Evolutionary conservation across 2,797 vertebrate genomes (phyloP).

Genomic region (Silurus aristotelis): DNA sequence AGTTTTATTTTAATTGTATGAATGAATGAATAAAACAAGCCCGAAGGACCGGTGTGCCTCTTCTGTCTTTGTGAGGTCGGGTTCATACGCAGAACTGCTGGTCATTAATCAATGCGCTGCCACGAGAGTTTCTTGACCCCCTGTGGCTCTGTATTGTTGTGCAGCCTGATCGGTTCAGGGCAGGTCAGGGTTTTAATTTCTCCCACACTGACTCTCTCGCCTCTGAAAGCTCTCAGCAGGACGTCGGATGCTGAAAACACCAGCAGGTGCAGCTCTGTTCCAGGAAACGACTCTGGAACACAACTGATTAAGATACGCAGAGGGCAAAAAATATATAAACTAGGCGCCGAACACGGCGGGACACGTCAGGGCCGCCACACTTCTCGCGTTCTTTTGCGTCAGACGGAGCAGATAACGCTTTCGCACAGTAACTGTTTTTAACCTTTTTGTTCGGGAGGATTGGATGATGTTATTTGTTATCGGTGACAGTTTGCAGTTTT

Average conservation of each 20-base stretch:
- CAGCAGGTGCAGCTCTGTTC: slow-evolving; percentile 68
- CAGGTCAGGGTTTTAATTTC: slow-evolving; percentile 67
- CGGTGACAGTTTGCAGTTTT: neutral
- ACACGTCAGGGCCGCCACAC: neutral
- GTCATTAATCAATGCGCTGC: slow-evolving; percentile 42
- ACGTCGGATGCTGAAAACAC: slow-evolving; percentile 23
- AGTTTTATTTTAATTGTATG: neutral
- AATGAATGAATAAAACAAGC: neutral
- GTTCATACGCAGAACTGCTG: neutral
- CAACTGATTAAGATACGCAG: slow-evolving; percentile 45
- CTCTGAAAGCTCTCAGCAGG: slow-evolving; percentile 50
- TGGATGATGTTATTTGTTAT: neutral
- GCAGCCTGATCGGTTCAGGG: slow-evolving; percentile 50
- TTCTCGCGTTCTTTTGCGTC: neutral
- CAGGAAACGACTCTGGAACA: slow-evolving; percentile 56
- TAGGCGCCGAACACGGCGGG: slow-evolving; percentile 12
- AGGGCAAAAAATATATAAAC: slow-evolving; percentile 24
- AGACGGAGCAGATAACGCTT: slow-evolving; percentile 2
- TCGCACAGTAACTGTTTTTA: neutral
- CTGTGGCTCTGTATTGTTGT: slow-evolving; percentile 33
- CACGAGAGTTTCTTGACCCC: slow-evolving; percentile 32
- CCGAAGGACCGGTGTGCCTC: neutral
- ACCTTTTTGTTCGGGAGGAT: neutral
- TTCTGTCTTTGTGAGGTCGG: neutral
- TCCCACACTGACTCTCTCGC: slow-evolving; percentile 62